Base-by-base conservation (phyloP, 2,113 vertebrate species). In the Tautogolabrus adspersus region DNA sequence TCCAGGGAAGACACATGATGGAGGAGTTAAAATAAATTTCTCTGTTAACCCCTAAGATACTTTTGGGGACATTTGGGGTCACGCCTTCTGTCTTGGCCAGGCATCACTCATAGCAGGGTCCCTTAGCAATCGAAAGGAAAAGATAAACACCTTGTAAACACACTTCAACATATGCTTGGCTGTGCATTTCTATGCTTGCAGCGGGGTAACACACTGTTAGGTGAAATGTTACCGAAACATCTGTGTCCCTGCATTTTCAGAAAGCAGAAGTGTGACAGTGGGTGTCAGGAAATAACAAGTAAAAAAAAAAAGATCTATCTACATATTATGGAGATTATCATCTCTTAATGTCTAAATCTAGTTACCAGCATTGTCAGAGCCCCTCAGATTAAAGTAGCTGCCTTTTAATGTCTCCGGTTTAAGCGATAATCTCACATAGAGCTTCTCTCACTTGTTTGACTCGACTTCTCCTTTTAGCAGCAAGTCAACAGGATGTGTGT, bases 401-500 rank as follows among this genome's bases (percentile, higher is more conserved):
- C 13, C 26, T 46, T 3, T 15, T 4, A 18, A 10, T 59, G 52
- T 72, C n/a, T 61, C 18, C 2, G 23, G 52, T 85, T 47, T 52
- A 30, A 79, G 12, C 55, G 47, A 58, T 47, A 30, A 82, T 89
- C 26, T 65, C 40, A 30, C 59, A 2, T 34, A 73, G 52, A 16
- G 23, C 72, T 61, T 81, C 66, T 75, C 54, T 54, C 60, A 57
- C 62, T 70, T 56, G 42, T 83, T 44, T 84, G n/a, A 61, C n/a
- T 87, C 73, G 67, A 91, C 93, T 95, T 95, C 94, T 95, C 81
- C 34, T 94, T 91, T 94, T 89, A 88, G 88, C 79, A 87, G 66
- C 73, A 63, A 87, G 91, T 94, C 94, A 95, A 95, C 94, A 95
- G 94, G 94, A 95, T 93, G 90, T 91, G 86, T 84, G 89, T 85